phyloP scores from a whole-genome alignment of 2,888 invertebrate genomes.

The Loripinus fragilis region DNA sequence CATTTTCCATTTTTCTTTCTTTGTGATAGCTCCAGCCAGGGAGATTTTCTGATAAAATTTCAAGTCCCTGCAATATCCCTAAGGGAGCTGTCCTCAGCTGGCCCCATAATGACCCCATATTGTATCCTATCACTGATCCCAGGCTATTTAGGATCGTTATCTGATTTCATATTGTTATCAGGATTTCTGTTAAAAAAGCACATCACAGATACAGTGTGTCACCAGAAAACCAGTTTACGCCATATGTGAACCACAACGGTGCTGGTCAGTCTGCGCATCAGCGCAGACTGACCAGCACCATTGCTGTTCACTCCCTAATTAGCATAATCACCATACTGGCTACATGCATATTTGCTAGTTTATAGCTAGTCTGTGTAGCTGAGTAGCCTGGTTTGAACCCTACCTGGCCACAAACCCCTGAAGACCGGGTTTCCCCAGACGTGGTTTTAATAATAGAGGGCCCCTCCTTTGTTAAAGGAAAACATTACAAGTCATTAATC shows the following conservation, averaged over 20 bases:
- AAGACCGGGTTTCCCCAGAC: no score
- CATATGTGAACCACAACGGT: no score
- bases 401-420: no score
- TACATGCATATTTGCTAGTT: no score
- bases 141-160: slow-evolving; percentile 27
- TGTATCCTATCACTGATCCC: slow-evolving; percentile 4
- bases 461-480: not conserved
- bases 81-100: slow-evolving; percentile 31
- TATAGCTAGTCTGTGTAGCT: no score
- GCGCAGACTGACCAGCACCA: no score
- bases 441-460: slow-evolving; percentile 3
- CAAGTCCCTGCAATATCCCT: slow-evolving; percentile 18
- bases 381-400: no score
- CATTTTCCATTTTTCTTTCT: slow-evolving; percentile 52
- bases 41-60: slow-evolving; percentile 20
- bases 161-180: slow-evolving; percentile 25
- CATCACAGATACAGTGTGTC: no score
- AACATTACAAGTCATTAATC: slow-evolving; percentile 20
- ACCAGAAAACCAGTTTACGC: no score
- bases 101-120: slow-evolving; percentile 27
- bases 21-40: not conserved
- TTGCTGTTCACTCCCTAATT: no score
- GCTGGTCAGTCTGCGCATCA: no score
- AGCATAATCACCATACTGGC: no score
- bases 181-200: slow-evolving; percentile 10